These are phyloP conservation scores for Brachionus calyciflorus DNA, from an alignment of 1,140 invertebrate genomes.

Conservation along the genomic window DNA sequence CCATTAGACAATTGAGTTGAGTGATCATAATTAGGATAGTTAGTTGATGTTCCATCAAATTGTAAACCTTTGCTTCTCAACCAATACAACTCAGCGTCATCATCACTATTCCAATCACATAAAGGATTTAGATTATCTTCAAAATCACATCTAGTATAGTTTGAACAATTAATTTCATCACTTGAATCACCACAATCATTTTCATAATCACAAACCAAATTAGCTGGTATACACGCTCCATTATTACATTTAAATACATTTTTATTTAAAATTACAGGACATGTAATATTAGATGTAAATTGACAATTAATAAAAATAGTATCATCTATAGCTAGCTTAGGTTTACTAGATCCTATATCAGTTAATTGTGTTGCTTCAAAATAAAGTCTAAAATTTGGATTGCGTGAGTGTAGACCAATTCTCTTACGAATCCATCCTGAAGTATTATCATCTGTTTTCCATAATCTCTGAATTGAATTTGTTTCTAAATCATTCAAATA, in stretches of 20 bases:
- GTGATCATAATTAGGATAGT: not conserved
- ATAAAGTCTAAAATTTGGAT: conserved; percentile 21
- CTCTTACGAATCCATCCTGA: conserved; percentile 4
- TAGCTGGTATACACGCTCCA: conserved; percentile 5
- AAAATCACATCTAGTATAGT: conserved; percentile 33
- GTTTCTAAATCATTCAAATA: not conserved
- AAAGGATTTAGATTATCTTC: conserved; percentile 11
- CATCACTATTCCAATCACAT: conserved; percentile 35
- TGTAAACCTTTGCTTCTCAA: not conserved
- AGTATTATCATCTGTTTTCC: conserved; percentile 1
- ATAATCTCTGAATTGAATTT: not conserved
- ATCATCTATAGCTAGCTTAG: conserved; percentile 27
- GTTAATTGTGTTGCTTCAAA: conserved; percentile 33
- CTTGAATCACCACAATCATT: conserved; percentile 42
- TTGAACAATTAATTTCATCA: conserved; percentile 32
- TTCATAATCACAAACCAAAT: conserved; percentile 16
- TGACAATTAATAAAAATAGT: conserved; percentile 36
- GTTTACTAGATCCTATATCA: conserved; percentile 10
- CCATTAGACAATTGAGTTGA: not conserved
- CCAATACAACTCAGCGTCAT: conserved; percentile 40
- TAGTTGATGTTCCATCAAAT: not conserved
- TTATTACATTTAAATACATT: conserved; percentile 12
- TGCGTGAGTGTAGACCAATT: conserved; percentile 23
- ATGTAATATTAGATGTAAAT: conserved; percentile 26
- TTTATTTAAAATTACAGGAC: not conserved